Conservation (phyloP, 2,113 vertebrate species). For the Scatophagus argus region DNA sequence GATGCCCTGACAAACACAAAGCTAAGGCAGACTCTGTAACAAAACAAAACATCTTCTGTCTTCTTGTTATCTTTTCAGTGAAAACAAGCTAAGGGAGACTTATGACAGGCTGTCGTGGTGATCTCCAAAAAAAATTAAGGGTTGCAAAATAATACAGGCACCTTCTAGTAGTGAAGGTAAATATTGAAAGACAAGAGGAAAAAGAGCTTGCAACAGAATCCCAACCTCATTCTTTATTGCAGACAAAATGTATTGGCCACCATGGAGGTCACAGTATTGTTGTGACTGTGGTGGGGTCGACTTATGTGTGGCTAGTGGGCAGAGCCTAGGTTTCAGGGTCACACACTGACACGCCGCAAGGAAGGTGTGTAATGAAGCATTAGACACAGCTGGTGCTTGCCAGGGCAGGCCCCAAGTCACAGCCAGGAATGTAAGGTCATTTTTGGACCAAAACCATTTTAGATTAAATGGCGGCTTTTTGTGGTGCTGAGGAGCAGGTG, state of each 20-base stretch:
- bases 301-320: conserved; percentile 65
- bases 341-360: conserved; percentile 72
- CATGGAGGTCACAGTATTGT: conserved; percentile 61
- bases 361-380: conserved; percentile 84
- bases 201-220: conserved; percentile 6
- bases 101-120: conserved; percentile 52
- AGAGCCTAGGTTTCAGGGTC: conserved; percentile 81
- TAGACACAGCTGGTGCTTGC: conserved; percentile 82
- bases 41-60: conserved; percentile 68
- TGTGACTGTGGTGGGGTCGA: conserved; percentile 57
- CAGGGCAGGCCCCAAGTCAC: conserved; percentile 77
- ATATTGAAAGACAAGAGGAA: conserved; percentile 1
- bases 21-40: conserved; percentile 48
- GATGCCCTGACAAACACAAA: conserved; percentile 69
- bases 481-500: conserved; percentile 3
- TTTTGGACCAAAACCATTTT: conserved; percentile 64
- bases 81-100: conserved; percentile 59
- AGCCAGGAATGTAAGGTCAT: conserved; percentile 77
- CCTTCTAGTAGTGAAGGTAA: conserved; percentile 48
- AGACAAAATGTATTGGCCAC: conserved; percentile 35
- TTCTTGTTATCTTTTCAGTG: conserved; percentile 53
- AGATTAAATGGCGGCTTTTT: conserved; percentile 53
- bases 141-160: conserved; percentile 56
- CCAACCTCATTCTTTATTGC: conserved; percentile 36
- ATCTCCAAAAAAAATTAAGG: conserved; percentile 61